phyloP scores from a whole-genome alignment of 2,888 invertebrate genomes.

The Oscheius sp. region DNA sequence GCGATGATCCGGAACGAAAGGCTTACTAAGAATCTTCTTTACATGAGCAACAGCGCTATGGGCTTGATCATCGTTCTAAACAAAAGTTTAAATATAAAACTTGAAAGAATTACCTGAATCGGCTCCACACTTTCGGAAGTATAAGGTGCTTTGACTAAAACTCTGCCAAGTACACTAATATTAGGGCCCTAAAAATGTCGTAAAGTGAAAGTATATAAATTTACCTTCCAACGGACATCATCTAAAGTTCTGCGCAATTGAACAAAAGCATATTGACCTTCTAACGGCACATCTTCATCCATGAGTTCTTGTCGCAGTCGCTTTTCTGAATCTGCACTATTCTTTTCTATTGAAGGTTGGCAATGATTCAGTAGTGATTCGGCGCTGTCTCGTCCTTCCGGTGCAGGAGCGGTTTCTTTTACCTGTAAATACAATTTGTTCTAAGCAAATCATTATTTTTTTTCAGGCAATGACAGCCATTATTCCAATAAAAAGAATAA shows the following conservation, averaged over 20 bases:
- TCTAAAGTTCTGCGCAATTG: slow-evolving; percentile 44
- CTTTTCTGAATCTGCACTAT: slow-evolving; percentile 8
- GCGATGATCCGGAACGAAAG: slow-evolving; percentile 23
- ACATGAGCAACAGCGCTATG: slow-evolving; percentile 43
- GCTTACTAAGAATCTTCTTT: slow-evolving; percentile 49
- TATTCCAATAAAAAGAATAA: not conserved
- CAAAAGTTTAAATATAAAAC: not conserved
- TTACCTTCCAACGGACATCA: slow-evolving; percentile 43
- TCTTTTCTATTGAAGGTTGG: not conserved
- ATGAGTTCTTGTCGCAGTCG: slow-evolving; percentile 18
- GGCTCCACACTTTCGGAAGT: slow-evolving; percentile 18
- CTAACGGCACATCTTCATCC: slow-evolving; percentile 26
- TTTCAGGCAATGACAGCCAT: not conserved
- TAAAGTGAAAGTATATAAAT: not conserved
- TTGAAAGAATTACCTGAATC: slow-evolving; percentile 8
- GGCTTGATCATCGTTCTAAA: slow-evolving; percentile 37
- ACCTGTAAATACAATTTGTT: slow-evolving; percentile 8
- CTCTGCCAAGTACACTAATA: slow-evolving; percentile 32
- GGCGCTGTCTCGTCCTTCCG: too few species aligned
- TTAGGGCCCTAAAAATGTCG: slow-evolving; percentile 12
- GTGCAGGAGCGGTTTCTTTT: slow-evolving; percentile 2
- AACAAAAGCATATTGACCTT: slow-evolving; percentile 41
- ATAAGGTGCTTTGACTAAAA: slow-evolving; percentile 32
- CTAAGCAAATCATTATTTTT: too few species aligned
- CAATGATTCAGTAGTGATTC: slow-evolving; percentile 4